Evolutionary conservation across 2,888 invertebrate species (phyloP).

Genomic region (Drymonia ruficornis): DNA sequence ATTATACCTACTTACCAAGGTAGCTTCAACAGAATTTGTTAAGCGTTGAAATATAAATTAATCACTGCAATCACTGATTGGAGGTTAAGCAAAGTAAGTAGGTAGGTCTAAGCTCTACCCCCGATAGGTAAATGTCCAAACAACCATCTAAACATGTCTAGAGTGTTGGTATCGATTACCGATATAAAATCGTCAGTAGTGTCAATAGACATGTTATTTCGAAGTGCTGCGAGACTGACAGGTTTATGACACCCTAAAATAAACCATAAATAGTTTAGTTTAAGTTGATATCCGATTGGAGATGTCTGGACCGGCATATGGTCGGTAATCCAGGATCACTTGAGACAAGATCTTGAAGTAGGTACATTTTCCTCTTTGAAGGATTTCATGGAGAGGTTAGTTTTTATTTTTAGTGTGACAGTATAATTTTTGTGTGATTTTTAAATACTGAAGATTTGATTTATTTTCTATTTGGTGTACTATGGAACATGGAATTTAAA

Average conservation of each 20-base stretch:
- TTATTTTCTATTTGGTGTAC: not conserved
- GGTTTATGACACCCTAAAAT: constrained; percentile 7
- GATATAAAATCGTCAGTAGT: constrained; percentile 51
- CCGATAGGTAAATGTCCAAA: too few species aligned
- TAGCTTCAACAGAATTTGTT: too few species aligned
- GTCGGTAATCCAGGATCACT: constrained; percentile 69
- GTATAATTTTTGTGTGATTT: constrained; percentile 21
- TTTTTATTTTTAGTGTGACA: constrained; percentile 22
- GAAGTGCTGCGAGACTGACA: constrained; percentile 26
- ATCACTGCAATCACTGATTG: too few species aligned
- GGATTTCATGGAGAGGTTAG: constrained; percentile 28
- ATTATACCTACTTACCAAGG: too few species aligned
- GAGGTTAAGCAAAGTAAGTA: too few species aligned
- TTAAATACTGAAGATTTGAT: not conserved
- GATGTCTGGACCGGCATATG: constrained; percentile 27
- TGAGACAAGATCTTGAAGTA: constrained; percentile 57
- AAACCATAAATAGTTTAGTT: not conserved
- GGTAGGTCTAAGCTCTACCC: too few species aligned
- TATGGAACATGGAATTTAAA: too few species aligned
- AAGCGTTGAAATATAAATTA: too few species aligned
- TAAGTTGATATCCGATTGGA: constrained; percentile 20
- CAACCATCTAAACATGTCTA: not conserved
- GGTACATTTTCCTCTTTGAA: constrained; percentile 48
- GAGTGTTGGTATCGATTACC: constrained; percentile 18
- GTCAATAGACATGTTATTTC: constrained; percentile 54